Base-by-base conservation (phyloP, 2,113 vertebrate species). In the Malurus cyaneus region DNA sequence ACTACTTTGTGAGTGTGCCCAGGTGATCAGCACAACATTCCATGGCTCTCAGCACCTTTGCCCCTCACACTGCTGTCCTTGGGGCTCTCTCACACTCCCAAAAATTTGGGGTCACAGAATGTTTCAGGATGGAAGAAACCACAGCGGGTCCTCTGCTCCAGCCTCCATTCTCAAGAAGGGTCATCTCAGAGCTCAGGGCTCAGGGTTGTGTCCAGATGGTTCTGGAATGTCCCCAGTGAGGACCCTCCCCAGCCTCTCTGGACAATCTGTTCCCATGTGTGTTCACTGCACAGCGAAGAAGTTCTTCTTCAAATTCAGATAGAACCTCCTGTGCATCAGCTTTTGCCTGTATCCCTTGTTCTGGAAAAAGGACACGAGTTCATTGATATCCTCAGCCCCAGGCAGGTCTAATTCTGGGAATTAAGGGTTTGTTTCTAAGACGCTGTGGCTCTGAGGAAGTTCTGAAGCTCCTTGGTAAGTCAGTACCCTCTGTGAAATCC, bases 1-100 rank as follows among this genome's bases (percentile, higher is more conserved):
- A 46, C 4, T 7, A 4, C 39, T 49, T 49, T 1, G 0, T 2
- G 8, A 32, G 21, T 3, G 6, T 26, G 56, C 26, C 18, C 62
- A 23, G 71, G 44, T 61, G 31, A 25, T 41, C 24, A 80, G 21
- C 25, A 17, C 71, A 54, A 9, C 25, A 44, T 1, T 14, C 7
- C 26, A 12, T 60, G 11, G 14, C 32, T 52, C 15, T 60, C 10
- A 9, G 44, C 44, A 32, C 20, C 1, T n/a, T 15, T 25, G 16
- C 3, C 46, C 50, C 42, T 64, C 41, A 29, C 20, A 6, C 34
- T 19, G 21, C 73, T 78, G 3, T 28, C 34, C 29, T 4, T 21
- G 21, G 25, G 50, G 64, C 8, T 36, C 29, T 47, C 36, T 65
- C 21, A 17, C 2, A 2, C 42, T 73, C 69, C 77, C 29, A 5